Evolutionary conservation across 2,113 vertebrate species (phyloP), one percentile per base, ranked within the genome.

Genomic region (Ceuthmochares aereus): DNA sequence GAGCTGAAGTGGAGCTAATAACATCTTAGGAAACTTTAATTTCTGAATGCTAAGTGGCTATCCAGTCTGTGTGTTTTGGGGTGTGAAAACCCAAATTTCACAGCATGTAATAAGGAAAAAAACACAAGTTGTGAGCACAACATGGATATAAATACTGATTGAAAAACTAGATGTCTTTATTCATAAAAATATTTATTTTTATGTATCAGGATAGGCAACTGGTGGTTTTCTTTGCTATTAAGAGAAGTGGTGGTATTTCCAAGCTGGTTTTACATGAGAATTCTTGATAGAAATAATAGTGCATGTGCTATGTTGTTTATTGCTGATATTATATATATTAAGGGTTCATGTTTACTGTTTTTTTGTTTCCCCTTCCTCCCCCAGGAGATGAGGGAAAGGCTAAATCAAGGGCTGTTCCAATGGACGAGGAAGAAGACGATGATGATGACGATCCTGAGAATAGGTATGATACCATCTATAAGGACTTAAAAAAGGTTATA

Each of bases 401-500:
- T 96, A 99, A 99, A 96, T 94, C 97, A 84, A 98, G 96, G 54
- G 83, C 96, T 91, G 95, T 97, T 88, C 98, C 96, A 97, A 94
- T 98, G 96, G 97, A 98, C 93, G 98, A 98, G 49, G 98, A 99
- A 20, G 99, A 99, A 34, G 99, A 98, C 59, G 98, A 99, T 63
- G 99, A 98, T 66, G 98, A 99, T 45, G 99, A 99, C 95, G 99
- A 99, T 98, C 99, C 99, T 69, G 99, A 99, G 98, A 99, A 99
- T 98, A 99, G 99, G 99, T 99, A 99, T 98, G 99, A 98, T 99
- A 99, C 97, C 97, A 98, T 98, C 98, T 97, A 29, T 98, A 98
- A 97, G 97, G 98, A 98, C 97, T 87, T 97, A 91, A 97, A 97
- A 97, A 96, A 98, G 96, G 97, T 98, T 98, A 98, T 98, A 98